Conservation (phyloP, 2,113 vertebrate species). For the Ibidorhyncha struthersii region DNA sequence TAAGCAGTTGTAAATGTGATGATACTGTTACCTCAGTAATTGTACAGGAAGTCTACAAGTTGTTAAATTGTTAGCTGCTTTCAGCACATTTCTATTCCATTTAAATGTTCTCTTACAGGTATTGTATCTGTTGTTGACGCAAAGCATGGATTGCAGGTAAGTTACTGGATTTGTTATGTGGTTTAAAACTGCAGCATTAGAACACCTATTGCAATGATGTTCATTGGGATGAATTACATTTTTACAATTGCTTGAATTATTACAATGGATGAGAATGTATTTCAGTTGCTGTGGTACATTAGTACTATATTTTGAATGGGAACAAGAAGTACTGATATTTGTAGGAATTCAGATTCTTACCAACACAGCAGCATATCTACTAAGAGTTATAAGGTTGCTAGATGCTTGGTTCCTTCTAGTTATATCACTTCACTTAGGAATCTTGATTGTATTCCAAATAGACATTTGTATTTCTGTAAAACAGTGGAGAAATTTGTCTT, state of each 20-base stretch:
- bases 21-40: neutral
- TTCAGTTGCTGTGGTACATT: neutral
- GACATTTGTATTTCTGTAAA: neutral
- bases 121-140: slow-evolving; percentile 94
- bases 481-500: neutral
- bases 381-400: neutral
- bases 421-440: neutral
- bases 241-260: neutral
- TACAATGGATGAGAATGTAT: neutral
- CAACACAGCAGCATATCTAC: neutral
- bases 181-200: neutral
- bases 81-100: neutral
- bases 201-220: neutral
- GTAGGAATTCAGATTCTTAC: neutral
- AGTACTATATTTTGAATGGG: neutral
- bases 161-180: neutral
- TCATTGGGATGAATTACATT: neutral
- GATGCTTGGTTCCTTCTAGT: neutral
- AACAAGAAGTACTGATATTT: neutral
- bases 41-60: neutral
- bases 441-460: neutral
- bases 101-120: slow-evolving; percentile 76
- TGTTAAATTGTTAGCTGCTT: neutral
- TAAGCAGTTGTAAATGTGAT: neutral
- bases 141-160: slow-evolving; percentile 91